Evolutionary conservation across 2,888 invertebrate genomes (phyloP), one percentile per base, ranked within the genome.

Genomic region (Plebejus argus): DNA sequence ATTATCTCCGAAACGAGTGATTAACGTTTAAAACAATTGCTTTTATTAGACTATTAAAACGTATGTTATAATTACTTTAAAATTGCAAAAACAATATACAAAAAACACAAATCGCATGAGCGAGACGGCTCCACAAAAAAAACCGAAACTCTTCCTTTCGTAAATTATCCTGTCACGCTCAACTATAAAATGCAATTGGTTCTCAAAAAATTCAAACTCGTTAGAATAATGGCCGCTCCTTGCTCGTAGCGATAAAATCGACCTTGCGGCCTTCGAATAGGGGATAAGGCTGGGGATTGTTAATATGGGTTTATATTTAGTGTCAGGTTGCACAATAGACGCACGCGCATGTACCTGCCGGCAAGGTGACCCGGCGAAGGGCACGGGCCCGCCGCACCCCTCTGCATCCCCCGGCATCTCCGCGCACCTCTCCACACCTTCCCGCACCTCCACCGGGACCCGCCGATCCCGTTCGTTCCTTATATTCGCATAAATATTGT

Each of bases 91-190:
- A 89, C 78, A 79, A 78, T 76, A 77, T n/a, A 70, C 77, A 83
- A 86, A 89, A 89, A 89, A 89, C 89, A 85, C 83, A 83, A 85
- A 87, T 88, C 88, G 88, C 86, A 89, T 87, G 91, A 89, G 89
- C 89, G 88, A 88, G 86, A 82, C 85, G 80, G 81, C 81, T 79
- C 78, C 70, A 79, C 81, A 84, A 84, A 86, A 89, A 86, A 89
- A 86, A 80, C 79, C 78, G 79, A 82, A 82, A 87, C 86, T 88
- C 88, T 88, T 89, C 89, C 91, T 90, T 92, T 90, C 90, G 86
- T 91, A 93, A 92, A 93, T 93, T 93, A 93, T 93, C 92, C 93
- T 93, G 93, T 93, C 93, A 93, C 91, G 93, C 90, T 92, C 89
- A 89, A 87, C 92, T 92, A 93, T 93, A 92, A 92, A 92, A 91